Evolutionary conservation across 2,113 vertebrate genomes (phyloP).

Genomic region (Eublepharis macularius): DNA sequence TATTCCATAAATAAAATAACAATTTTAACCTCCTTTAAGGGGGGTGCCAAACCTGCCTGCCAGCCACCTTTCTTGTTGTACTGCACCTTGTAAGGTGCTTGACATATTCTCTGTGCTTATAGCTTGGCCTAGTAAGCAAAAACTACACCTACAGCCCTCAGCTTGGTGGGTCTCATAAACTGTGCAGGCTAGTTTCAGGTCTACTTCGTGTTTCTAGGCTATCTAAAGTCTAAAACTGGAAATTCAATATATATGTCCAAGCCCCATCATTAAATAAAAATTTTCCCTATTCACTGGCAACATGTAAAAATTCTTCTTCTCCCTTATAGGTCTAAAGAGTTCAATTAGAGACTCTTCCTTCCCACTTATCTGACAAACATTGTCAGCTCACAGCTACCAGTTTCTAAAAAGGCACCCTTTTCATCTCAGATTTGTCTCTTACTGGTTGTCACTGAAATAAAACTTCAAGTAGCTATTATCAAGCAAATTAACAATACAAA

Average conservation of each 20-base stretch:
- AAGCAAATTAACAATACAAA: constrained; percentile 22
- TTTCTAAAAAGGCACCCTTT: background rate
- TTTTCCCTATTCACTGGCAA: background rate
- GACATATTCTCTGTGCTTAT: no score
- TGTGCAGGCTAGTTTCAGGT: background rate
- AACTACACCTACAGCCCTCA: background rate
- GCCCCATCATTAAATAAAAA: background rate
- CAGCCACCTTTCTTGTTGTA: no score
- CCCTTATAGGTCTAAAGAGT: background rate
- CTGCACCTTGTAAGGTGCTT: no score
- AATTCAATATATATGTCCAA: constrained; percentile 4
- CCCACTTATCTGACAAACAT: background rate
- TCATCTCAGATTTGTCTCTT: constrained; percentile 8
- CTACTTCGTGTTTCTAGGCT: background rate
- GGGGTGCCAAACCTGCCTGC: no score
- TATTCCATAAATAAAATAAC: background rate
- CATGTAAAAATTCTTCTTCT: background rate
- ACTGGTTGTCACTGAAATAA: background rate
- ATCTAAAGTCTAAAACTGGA: constrained; percentile 6
- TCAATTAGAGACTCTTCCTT: background rate
- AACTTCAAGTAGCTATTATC: constrained; percentile 1
- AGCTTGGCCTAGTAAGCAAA: background rate
- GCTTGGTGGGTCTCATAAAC: constrained; percentile 17
- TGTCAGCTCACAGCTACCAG: background rate
- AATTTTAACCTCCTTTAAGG: background rate